Conservation (phyloP, 2,888 invertebrate species). For the Eristalis tenax region DNA sequence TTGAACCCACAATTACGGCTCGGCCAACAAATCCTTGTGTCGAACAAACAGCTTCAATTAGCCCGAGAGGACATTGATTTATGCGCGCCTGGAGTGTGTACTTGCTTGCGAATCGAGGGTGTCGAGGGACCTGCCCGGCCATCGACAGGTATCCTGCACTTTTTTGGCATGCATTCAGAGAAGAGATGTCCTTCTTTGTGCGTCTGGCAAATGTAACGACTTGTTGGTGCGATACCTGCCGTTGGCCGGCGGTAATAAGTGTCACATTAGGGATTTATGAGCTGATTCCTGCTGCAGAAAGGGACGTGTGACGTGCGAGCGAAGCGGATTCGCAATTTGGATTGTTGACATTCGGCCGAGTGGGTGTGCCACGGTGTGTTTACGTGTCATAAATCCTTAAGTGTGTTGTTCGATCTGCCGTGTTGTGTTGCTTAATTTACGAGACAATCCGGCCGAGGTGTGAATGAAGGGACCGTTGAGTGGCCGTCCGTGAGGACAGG, state of each 20-base stretch:
- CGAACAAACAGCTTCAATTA: conserved; percentile 66
- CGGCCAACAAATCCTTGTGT: conserved; percentile 41
- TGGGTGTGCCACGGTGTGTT: conserved; percentile 58
- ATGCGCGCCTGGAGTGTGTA: conserved; percentile 19
- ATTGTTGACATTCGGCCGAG: conserved; percentile 42
- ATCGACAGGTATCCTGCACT: conserved; percentile 40
- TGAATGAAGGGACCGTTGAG: neutral
- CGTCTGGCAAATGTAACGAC: conserved; percentile 58
- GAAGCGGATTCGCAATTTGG: conserved; percentile 34
- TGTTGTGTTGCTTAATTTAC: neutral
- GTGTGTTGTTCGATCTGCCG: neutral
- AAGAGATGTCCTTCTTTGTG: conserved; percentile 35
- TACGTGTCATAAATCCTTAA: conserved; percentile 45
- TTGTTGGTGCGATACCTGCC: conserved; percentile 43
- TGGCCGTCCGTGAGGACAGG: neutral
- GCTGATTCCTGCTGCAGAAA: neutral
- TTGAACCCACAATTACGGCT: conserved; percentile 61
- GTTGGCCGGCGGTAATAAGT: conserved; percentile 15
- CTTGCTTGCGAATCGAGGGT: conserved; percentile 21
- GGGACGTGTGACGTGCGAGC: conserved; percentile 5
- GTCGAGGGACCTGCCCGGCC: conserved; percentile 40
- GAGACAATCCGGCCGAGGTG: conserved; percentile 2
- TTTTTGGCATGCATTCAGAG: conserved; percentile 10
- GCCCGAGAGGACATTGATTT: conserved; percentile 62
- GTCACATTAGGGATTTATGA: conserved; percentile 58